These are phyloP conservation scores for Trisateles emortualis DNA, from an alignment of 2,888 invertebrate genomes.

Conservation along the genomic window DNA sequence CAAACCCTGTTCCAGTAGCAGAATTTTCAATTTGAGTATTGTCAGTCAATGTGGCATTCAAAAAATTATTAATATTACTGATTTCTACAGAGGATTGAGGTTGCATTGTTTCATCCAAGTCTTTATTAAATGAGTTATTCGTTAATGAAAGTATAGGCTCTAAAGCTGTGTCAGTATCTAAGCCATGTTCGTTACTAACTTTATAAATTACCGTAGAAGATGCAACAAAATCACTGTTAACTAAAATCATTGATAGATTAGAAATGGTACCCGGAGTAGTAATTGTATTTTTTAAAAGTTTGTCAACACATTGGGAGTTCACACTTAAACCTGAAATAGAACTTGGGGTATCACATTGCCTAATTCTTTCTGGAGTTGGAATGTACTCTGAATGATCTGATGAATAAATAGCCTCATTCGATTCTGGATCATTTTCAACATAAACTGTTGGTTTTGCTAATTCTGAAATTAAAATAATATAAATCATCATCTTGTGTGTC, in stretches of 20 bases:
- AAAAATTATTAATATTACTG: constrained; percentile 6
- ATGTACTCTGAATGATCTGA: constrained; percentile 18
- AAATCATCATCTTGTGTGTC: constrained; percentile 9
- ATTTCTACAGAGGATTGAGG: constrained; percentile 14
- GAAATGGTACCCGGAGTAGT: constrained; percentile 16
- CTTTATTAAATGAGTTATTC: constrained; percentile 12
- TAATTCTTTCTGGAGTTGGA: constrained; percentile 17
- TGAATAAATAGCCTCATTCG: constrained; percentile 8
- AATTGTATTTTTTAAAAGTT: no score
- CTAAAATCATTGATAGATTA: constrained; percentile 16
- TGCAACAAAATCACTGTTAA: constrained; percentile 14
- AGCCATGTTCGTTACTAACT: constrained; percentile 11
- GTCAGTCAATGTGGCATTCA: constrained; percentile 12
- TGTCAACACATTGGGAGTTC: constrained; percentile 15
- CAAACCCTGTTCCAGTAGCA: background rate
- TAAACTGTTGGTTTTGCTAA: constrained; percentile 6
- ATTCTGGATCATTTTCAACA: constrained; percentile 7
- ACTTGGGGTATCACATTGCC: constrained; percentile 8
- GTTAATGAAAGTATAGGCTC: constrained; percentile 10
- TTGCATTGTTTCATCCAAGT: constrained; percentile 16
- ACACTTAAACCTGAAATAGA: constrained; percentile 18
- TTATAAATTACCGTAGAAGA: constrained; percentile 16
- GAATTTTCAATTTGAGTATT: constrained; percentile 3
- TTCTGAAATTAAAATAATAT: constrained; percentile 14
- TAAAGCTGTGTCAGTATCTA: constrained; percentile 14